These are phyloP conservation scores for Seira sanloemensis DNA, from an alignment of 2,888 invertebrate species.

Conservation along the genomic window DNA sequence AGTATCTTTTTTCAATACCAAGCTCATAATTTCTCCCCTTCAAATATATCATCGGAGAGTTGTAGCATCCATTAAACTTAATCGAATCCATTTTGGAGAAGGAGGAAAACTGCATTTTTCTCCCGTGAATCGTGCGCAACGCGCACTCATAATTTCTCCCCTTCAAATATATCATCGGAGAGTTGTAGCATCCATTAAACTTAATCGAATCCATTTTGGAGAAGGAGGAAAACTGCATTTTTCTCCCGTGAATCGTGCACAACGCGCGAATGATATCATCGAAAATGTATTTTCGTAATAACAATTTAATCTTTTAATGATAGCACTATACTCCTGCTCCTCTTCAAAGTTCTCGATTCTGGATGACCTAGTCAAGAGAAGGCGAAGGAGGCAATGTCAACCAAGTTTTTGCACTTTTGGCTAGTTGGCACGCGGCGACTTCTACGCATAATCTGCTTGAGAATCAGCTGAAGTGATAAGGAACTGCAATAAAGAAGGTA, in stretches of 20 bases:
- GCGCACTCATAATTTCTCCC: background rate
- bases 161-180: too few species aligned
- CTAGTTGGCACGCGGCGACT: constrained; percentile 4
- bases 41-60: too few species aligned
- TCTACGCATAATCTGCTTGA: too few species aligned
- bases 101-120: background rate
- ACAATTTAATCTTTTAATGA: background rate
- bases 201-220: background rate
- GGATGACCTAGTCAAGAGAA: constrained; percentile 44
- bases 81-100: background rate
- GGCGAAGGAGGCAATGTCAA: background rate
- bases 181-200: too few species aligned
- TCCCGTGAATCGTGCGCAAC: background rate
- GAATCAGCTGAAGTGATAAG: background rate
- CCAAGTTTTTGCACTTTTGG: background rate
- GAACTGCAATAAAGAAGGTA: background rate
- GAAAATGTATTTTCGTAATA: background rate
- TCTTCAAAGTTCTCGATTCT: constrained; percentile 21
- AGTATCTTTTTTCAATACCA: background rate
- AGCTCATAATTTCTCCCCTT: background rate
- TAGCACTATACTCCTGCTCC: background rate
- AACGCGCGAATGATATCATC: background rate
- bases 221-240: background rate
- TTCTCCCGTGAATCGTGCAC: background rate
- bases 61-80: background rate